Conservation (phyloP, 2,888 invertebrate genomes). For the Sphaerophoria rueppellii region DNA sequence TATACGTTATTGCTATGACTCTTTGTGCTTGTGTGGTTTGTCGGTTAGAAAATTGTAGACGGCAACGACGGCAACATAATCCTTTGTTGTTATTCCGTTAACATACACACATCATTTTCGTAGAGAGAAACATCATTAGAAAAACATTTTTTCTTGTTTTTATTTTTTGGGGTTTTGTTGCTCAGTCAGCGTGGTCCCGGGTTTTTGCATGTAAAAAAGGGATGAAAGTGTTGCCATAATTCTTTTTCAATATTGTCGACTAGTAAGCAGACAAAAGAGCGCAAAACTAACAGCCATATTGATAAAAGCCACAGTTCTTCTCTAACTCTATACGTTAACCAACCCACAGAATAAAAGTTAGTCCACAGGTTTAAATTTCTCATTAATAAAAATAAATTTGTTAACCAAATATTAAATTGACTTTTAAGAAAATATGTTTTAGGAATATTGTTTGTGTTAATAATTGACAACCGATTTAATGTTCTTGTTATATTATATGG, state of each 20-base stretch:
- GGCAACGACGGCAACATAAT: background rate
- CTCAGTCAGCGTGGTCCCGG: constrained; percentile 3
- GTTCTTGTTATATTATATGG: too few relatives aligned
- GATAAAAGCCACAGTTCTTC: too few relatives aligned
- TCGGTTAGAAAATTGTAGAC: background rate
- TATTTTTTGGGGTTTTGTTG: background rate
- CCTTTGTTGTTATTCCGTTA: constrained; percentile 44
- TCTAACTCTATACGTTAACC: too few relatives aligned
- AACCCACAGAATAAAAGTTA: too few relatives aligned
- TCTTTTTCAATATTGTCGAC: background rate
- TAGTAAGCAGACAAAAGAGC: too few relatives aligned
- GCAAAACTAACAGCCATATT: too few relatives aligned
- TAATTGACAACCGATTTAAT: too few relatives aligned
- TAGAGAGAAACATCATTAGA: constrained; percentile 62
- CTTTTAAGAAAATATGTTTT: too few relatives aligned
- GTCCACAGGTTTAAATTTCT: too few relatives aligned
- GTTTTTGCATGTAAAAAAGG: background rate
- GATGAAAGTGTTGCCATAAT: constrained; percentile 1
- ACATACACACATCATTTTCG: constrained; percentile 36
- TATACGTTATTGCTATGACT: background rate
- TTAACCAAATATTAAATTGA: too few relatives aligned
- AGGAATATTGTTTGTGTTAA: too few relatives aligned
- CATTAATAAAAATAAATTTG: too few relatives aligned
- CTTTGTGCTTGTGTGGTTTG: background rate
- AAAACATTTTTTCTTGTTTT: constrained; percentile 36